These are phyloP conservation scores for Hydropotes inermis DNA, from an alignment of 2,113 vertebrate species.

Conservation along the genomic window DNA sequence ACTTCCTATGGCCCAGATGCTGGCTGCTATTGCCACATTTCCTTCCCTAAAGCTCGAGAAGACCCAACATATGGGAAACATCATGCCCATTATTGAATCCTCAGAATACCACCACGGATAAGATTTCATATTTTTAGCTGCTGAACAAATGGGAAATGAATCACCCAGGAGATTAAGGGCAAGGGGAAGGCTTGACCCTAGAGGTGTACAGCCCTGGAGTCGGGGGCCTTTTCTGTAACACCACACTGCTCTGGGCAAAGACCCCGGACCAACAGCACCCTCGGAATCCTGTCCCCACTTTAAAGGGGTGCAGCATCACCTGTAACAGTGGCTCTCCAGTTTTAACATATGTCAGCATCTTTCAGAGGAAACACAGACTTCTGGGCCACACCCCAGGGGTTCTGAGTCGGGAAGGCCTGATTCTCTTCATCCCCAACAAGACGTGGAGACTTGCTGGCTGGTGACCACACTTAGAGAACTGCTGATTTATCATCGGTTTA, in stretches of 20 bases:
- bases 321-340: neutral
- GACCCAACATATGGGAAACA: neutral
- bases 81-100: neutral
- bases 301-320: neutral
- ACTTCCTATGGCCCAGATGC: neutral
- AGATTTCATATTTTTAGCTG: neutral
- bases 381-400: neutral
- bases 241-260: neutral
- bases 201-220: too few species aligned
- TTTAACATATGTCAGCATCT: accelerated
- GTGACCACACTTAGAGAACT: neutral
- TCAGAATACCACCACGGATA: neutral
- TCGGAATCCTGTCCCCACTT: neutral
- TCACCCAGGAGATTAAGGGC: neutral
- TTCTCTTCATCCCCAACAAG: neutral
- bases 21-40: neutral
- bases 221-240: neutral
- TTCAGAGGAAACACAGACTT: neutral
- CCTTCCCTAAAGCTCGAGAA: neutral
- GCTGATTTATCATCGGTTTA: neutral
- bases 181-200: neutral
- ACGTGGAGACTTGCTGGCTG: neutral
- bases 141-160: neutral
- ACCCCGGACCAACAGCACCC: neutral
- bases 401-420: neutral